Percentiles rank a stretch among this genome's conserved stretches.
Evolutionary conservation across 1,140 invertebrate species (phyloP).

Genomic region (Radopholus similis): DNA sequence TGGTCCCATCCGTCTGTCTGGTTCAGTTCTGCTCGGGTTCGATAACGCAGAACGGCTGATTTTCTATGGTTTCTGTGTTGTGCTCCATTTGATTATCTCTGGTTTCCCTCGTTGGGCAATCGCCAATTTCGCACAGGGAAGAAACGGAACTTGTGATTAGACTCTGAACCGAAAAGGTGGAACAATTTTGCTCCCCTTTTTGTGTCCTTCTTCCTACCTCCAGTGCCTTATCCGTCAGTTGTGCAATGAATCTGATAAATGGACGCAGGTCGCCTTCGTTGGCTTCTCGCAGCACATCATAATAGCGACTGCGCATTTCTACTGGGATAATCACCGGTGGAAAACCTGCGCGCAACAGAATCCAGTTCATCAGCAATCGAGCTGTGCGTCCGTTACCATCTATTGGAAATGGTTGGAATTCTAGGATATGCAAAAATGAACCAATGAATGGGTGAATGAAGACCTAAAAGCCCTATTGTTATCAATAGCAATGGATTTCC

Average conservation of each 20-base stretch:
- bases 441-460: constrained; percentile 63
- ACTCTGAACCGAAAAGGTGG: background rate
- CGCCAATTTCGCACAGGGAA: background rate
- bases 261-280: constrained; percentile 86
- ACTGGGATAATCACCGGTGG: constrained; percentile 91
- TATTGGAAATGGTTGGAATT: too few species aligned
- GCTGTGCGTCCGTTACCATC: constrained; percentile 83
- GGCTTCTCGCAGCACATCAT: constrained; percentile 79
- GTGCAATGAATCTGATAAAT: constrained; percentile 87
- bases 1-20: too few species aligned
- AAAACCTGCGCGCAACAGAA: constrained; percentile 94
- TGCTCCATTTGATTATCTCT: too few species aligned
- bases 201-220: constrained; percentile 27
- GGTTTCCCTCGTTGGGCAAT: too few species aligned
- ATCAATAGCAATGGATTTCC: background rate
- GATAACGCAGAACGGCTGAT: too few species aligned
- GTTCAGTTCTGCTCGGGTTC: too few species aligned
- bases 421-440: too few species aligned
- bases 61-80: too few species aligned
- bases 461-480: constrained; percentile 37
- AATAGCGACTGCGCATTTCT: constrained; percentile 74
- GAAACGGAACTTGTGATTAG: background rate
- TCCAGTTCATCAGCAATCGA: constrained; percentile 87
- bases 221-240: constrained; percentile 45
- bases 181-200: background rate